A percentile compares a stretch with the other conserved stretches of the same genome.
Conservation (phyloP, 2,113 vertebrate genomes). For the Rhabdomys dilectus region DNA sequence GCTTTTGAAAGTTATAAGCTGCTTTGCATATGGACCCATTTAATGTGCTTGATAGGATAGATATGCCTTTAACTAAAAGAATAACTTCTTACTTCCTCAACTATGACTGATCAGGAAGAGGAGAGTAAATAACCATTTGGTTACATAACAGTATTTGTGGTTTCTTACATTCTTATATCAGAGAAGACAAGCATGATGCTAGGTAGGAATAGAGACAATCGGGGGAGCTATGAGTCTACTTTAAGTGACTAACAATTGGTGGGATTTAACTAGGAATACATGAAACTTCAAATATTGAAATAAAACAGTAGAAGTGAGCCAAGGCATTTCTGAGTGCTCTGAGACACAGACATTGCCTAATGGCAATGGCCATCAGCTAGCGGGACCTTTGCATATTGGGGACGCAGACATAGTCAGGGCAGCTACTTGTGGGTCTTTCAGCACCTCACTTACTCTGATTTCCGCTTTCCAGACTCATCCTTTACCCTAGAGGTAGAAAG, state of each 20-base stretch:
- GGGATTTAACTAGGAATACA: not conserved
- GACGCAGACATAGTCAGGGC: not conserved
- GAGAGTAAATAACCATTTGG: not conserved
- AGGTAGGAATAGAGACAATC: not conserved
- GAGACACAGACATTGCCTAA: not conserved
- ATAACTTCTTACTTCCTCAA: slow-evolving; percentile 17
- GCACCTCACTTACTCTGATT: not conserved
- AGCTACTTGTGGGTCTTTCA: not conserved
- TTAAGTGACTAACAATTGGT: not conserved
- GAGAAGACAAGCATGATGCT: not conserved
- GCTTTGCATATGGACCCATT: not conserved
- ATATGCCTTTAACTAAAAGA: not conserved
- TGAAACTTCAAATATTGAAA: not conserved
- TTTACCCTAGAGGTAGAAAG: not conserved
- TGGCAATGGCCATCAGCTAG: not conserved
- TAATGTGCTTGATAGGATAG: not conserved
- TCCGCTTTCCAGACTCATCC: not conserved
- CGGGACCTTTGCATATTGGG: not conserved
- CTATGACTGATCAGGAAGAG: not conserved
- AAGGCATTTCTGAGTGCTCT: not conserved
- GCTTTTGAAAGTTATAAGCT: not conserved
- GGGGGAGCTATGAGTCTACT: not conserved
- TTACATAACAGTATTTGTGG: not conserved
- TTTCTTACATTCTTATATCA: slow-evolving; percentile 11
- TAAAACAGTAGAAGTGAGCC: not conserved